These are phyloP conservation scores for Polydrusus pterygomalis DNA, from an alignment of 2,888 invertebrate species.

Conservation along the genomic window DNA sequence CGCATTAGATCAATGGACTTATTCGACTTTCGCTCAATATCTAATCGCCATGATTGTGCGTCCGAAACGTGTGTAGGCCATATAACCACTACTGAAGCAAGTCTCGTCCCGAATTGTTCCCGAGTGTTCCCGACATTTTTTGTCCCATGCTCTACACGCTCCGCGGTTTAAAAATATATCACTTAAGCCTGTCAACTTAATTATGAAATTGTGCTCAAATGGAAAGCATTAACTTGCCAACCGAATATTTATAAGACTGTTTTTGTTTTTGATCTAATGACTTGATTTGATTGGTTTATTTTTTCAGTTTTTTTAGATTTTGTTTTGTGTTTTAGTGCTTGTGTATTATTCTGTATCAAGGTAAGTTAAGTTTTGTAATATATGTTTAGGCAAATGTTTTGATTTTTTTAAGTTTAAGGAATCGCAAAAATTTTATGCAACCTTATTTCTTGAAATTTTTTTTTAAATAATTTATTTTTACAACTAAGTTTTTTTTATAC, in stretches of 20 bases:
- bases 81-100: background rate
- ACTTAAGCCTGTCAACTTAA: slow-evolving; percentile 63
- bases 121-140: slow-evolving; percentile 56
- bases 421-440: too few relatives aligned
- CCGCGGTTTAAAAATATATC: slow-evolving; percentile 61
- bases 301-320: slow-evolving; percentile 42
- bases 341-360: background rate
- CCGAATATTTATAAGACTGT: slow-evolving; percentile 15
- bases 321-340: slow-evolving; percentile 36
- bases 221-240: slow-evolving; percentile 52
- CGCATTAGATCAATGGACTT: too few relatives aligned
- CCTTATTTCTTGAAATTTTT: too few relatives aligned
- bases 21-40: too few relatives aligned
- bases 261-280: slow-evolving; percentile 4
- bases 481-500: too few relatives aligned
- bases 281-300: slow-evolving; percentile 12
- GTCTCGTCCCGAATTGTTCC: slow-evolving; percentile 41
- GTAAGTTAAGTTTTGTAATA: slow-evolving; percentile 1
- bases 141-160: slow-evolving; percentile 45
- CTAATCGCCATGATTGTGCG: too few relatives aligned
- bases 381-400: background rate
- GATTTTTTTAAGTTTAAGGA: background rate
- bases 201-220: slow-evolving; percentile 61
- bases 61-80: background rate
- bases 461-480: too few relatives aligned